These are phyloP conservation scores for Hyperoplus immaculatus DNA, from an alignment of 2,797 vertebrate species.

Conservation along the genomic window DNA sequence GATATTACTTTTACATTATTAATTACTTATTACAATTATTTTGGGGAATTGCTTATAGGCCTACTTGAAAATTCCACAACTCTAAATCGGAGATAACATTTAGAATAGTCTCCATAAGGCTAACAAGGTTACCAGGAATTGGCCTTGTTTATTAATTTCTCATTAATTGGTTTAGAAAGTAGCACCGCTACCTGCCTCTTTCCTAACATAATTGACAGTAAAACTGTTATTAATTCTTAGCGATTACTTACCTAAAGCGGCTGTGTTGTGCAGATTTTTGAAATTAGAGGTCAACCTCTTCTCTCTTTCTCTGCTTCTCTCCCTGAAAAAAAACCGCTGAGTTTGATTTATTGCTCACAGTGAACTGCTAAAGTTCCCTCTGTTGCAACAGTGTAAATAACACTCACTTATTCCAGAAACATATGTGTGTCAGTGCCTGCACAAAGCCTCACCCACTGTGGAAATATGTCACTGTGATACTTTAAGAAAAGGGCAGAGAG, in stretches of 20 bases:
- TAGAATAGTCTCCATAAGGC: too few relatives aligned
- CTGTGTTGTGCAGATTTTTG: not conserved
- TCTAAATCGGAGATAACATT: not conserved
- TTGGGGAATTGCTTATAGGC: not conserved
- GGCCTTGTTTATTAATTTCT: not conserved
- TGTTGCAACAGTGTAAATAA: conserved; percentile 37
- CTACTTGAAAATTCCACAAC: not conserved
- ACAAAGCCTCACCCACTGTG: not conserved
- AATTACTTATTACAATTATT: not conserved
- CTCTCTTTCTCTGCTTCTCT: conserved; percentile 15
- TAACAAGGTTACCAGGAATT: not conserved
- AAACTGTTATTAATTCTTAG: not conserved
- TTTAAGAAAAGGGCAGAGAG: not conserved
- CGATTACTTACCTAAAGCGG: not conserved
- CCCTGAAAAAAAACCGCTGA: not conserved
- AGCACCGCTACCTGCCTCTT: not conserved
- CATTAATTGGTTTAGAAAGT: conserved; percentile 20
- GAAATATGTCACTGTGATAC: conserved; percentile 17
- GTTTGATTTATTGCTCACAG: conserved; percentile 48
- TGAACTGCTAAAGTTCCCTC: conserved; percentile 26
- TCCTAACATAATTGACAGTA: not conserved
- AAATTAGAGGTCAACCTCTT: not conserved
- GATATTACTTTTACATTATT: too few relatives aligned
- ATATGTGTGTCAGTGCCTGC: conserved; percentile 8
- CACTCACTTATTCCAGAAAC: conserved; percentile 24